Conservation (phyloP, 2,888 invertebrate species). For the Megalurothrips usitatus region DNA sequence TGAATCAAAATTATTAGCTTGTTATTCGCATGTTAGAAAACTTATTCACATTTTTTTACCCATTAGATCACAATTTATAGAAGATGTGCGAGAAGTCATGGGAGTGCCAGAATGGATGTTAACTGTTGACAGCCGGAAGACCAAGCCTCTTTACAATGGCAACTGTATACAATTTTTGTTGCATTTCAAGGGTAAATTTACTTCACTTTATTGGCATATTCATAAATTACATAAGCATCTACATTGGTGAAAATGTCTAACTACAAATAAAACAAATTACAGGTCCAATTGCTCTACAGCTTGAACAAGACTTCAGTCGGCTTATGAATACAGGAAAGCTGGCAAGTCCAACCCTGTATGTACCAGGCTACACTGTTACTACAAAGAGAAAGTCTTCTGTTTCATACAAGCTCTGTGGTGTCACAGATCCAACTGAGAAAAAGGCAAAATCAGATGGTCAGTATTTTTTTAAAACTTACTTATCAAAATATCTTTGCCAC, state of each 20-base stretch:
- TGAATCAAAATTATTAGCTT: too few species aligned
- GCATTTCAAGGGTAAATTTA: constrained; percentile 67
- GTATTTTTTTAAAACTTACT: neutral
- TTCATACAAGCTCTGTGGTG: neutral
- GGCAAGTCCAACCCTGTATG: constrained; percentile 67
- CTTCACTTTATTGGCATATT: neutral
- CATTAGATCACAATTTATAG: constrained; percentile 73
- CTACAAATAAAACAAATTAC: constrained; percentile 23
- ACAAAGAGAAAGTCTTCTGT: constrained; percentile 60
- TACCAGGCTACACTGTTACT: constrained; percentile 68
- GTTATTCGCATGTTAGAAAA: neutral
- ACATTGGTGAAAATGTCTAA: neutral
- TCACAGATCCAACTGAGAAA: neutral
- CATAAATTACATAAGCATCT: neutral
- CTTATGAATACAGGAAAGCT: constrained; percentile 69
- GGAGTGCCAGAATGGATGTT: constrained; percentile 89
- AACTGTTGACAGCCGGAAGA: constrained; percentile 74
- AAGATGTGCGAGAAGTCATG: constrained; percentile 73
- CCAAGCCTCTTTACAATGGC: constrained; percentile 68
- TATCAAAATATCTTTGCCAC: neutral
- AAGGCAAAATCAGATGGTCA: neutral
- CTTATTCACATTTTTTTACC: constrained; percentile 6
- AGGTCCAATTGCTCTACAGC: constrained; percentile 69
- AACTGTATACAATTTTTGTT: constrained; percentile 79
- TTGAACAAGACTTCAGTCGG: constrained; percentile 76